A percentile compares a stretch with the other conserved stretches of the same genome.
phyloP scores from a whole-genome alignment of 2,888 invertebrate species.

The Lypha dubia region DNA sequence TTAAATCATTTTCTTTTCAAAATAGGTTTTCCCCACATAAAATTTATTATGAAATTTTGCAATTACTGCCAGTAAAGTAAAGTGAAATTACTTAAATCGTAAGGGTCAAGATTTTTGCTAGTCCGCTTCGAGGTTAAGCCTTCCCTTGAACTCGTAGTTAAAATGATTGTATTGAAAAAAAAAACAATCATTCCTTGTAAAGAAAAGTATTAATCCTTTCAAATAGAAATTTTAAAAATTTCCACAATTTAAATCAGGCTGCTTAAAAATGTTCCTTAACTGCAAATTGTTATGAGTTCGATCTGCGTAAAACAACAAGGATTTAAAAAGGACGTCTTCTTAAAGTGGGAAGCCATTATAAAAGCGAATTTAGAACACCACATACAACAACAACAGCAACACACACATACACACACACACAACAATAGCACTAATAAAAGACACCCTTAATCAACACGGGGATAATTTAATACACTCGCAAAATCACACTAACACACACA shows the following conservation, averaged over 20 bases:
- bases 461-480: constrained; percentile 20
- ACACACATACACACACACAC: too few relatives aligned
- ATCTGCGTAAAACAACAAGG: not conserved
- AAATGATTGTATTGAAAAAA: too few relatives aligned
- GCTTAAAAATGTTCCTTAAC: not conserved
- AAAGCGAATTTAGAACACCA: constrained; percentile 27
- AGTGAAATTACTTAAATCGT: too few relatives aligned
- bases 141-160: too few relatives aligned
- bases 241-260: not conserved
- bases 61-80: too few relatives aligned
- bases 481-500: constrained; percentile 12
- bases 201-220: not conserved
- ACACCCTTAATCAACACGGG: constrained; percentile 51
- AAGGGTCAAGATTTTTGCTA: too few relatives aligned
- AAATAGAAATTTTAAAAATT: not conserved
- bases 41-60: too few relatives aligned
- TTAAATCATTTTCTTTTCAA: too few relatives aligned
- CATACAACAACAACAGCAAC: constrained; percentile 29
- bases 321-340: constrained; percentile 47
- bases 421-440: not conserved
- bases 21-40: too few relatives aligned
- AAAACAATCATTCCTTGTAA: too few relatives aligned
- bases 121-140: too few relatives aligned
- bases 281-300: not conserved
- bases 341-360: constrained; percentile 69